Evolutionary conservation across 2,888 invertebrate species (phyloP).

Genomic region (Oligia fasciuncula): DNA sequence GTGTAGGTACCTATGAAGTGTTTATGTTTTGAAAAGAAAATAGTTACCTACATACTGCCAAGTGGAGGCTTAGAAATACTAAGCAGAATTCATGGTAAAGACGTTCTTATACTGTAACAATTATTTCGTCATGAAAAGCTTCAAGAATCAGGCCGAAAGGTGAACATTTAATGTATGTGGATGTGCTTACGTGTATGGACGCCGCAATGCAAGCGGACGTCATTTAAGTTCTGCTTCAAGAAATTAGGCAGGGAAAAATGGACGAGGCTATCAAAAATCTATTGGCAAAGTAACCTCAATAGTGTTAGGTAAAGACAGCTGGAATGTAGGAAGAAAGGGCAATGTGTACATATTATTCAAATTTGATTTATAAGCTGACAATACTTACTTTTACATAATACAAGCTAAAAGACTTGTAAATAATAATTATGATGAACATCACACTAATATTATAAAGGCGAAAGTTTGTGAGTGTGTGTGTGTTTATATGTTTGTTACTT

Average conservation of each 20-base stretch:
- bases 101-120: not conserved
- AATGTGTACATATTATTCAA: not conserved
- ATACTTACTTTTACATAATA: too few relatives aligned
- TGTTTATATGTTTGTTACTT: too few relatives aligned
- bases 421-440: too few relatives aligned
- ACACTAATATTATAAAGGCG: too few relatives aligned
- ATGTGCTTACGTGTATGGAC: not conserved
- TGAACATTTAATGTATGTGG: not conserved
- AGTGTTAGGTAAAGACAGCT: not conserved
- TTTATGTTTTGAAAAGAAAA: constrained; percentile 30
- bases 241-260: not conserved
- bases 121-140: not conserved
- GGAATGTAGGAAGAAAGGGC: not conserved
- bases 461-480: too few relatives aligned
- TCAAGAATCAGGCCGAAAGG: not conserved
- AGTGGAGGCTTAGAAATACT: not conserved
- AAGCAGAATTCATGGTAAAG: not conserved
- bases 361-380: not conserved
- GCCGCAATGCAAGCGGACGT: not conserved
- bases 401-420: too few relatives aligned
- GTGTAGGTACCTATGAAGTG: constrained; percentile 4
- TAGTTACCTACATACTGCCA: not conserved
- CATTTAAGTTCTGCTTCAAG: not conserved
- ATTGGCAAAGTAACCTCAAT: not conserved
- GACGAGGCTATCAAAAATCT: not conserved